Base-by-base conservation (phyloP, 2,888 invertebrate species). In the Mactromeris polynyma region DNA sequence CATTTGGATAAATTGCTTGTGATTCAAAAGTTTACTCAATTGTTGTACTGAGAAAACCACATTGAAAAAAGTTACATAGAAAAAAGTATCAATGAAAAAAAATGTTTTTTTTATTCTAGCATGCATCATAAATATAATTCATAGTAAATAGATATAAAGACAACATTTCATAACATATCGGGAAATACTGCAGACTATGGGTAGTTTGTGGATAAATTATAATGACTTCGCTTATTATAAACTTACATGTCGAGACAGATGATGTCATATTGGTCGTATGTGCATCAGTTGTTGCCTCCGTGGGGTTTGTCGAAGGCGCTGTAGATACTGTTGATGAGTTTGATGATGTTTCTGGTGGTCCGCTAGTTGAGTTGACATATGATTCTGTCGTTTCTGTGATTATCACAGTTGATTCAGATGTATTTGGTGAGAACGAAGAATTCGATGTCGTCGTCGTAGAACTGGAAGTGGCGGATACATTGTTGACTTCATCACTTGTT, bases 401-500 rank as follows among this genome's bases (percentile, higher is more conserved):
- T 17, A 33, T 69, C 26, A 33, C 33, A 11, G 69, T 19, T 21
- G 69, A 31, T 21, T 0, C 40, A 77, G 77, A 0, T 11, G 33
- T 77, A 11, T 9, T 77, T 21, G 33, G 40, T 38, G 77, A 1
- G 14, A 36, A 2, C 3, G 40, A 77, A 9, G 77, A 21, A 0
- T 4, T 77, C 36, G 40, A 26, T 21, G 77, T 77, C 14, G 38
- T 33, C 36, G 69, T 1, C 77, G 36, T 36, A 19, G 38, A 36
- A 31, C 6, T 36, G 21, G 17, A 31, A 51, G 81, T 81, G 19
- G 81, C 14, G 31, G 81, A 42, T 17, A 19, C 33, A 81, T 42
- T 54, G 31, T 42, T 81, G 42, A 33, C 51, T 54, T 40, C 40
- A 42, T 42, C 42, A 54, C 46, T 81, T 46, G 81, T 81, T 46